Evolutionary conservation across 2,888 invertebrate genomes (phyloP), one percentile per base, ranked within the genome.

Genomic region (Clunio marinus): DNA sequence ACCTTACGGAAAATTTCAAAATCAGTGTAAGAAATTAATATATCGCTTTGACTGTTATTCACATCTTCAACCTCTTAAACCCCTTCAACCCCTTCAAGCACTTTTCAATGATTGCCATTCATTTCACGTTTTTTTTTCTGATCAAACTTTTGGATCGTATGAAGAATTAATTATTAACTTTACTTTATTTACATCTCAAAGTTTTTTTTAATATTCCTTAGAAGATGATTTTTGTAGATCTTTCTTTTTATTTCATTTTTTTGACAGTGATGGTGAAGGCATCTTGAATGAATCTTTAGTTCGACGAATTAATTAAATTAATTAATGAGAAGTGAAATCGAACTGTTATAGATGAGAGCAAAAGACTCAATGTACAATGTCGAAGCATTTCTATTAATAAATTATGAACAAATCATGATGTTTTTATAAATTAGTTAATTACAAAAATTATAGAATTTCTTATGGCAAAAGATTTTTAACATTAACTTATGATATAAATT

Each of bases 401-500:
- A 57, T 27, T 22, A 27, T 7, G 45, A n/a, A n/a, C n/a, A n/a
- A n/a, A 57, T 25, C 25, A 25, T 25, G 57, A 27, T n/a, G 24
- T 45, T 45, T 25, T 25, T 57, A 27, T 57, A n/a, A 57, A 57
- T 57, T 57, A 57, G 25, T 4, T 57, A 57, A 57, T 57, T 57
- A 27, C 25, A 3, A 20, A 57, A n/a, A 4, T 57, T 57, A 25
- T 57, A 15, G 2, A 24, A 57, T 57, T 20, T 57, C 57, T 57
- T 25, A n/a, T n/a, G n/a, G n/a, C n/a, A n/a, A n/a, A n/a, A n/a
- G n/a, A n/a, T n/a, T n/a, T n/a, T n/a, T n/a, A n/a, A n/a, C n/a
- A n/a, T n/a, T n/a, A n/a, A n/a, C n/a, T n/a, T n/a, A n/a, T n/a
- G n/a, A n/a, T n/a, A n/a, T n/a, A n/a, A n/a, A n/a, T n/a, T n/a